These are phyloP conservation scores for Sarcophaga variegata DNA, from an alignment of 2,888 invertebrate genomes.

Conservation along the genomic window DNA sequence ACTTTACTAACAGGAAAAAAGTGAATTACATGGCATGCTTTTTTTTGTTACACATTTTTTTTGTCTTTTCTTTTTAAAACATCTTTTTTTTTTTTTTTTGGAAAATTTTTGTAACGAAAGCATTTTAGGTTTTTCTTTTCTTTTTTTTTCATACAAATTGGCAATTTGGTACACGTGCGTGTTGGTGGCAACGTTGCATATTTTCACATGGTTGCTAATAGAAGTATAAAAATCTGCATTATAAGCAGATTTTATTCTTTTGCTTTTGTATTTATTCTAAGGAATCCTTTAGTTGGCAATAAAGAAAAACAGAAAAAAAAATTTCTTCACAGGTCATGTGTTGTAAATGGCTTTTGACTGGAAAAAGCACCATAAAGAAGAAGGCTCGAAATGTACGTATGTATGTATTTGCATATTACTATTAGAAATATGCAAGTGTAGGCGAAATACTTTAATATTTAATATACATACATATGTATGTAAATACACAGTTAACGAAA, in stretches of 20 bases:
- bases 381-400: no score
- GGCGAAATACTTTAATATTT: no score
- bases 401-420: no score
- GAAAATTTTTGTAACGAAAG: neutral
- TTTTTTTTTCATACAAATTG: constrained; percentile 10
- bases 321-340: constrained; percentile 24
- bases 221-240: no score
- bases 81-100: constrained; percentile 18
- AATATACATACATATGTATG: no score
- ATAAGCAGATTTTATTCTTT: neutral
- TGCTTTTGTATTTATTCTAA: neutral
- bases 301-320: neutral
- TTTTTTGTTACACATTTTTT: constrained; percentile 1
- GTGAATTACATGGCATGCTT: neutral
- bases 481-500: no score
- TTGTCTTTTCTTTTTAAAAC: neutral
- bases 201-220: neutral
- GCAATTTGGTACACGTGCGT: constrained; percentile 11
- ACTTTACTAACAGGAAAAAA: neutral
- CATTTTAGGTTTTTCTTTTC: constrained; percentile 11
- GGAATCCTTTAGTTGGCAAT: no score
- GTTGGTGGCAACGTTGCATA: constrained; percentile 19
- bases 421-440: no score
- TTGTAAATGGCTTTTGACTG: constrained; percentile 3
- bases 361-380: no score